Evolutionary conservation across 2,888 invertebrate species (phyloP), one percentile per base, ranked within the genome.

Genomic region (Tetramorium bicarinatum): DNA sequence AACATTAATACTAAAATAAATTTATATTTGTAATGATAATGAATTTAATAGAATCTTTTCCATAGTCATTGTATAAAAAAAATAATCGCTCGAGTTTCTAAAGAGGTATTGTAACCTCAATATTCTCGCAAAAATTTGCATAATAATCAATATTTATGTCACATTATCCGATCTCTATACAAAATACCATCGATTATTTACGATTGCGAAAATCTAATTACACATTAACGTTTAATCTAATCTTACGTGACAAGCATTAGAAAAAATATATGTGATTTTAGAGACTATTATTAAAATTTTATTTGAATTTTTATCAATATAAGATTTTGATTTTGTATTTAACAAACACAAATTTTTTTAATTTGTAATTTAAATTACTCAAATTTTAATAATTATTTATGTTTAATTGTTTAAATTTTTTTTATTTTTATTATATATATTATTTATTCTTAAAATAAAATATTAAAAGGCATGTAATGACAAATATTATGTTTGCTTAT

Each of bases 101-200:
- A 49, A 21, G 29, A 77, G n/a, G 25, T 21, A 18, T 11, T 56
- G 47, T 21, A 69, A 54, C 6, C 38, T 69, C 71, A 8, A 69
- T 56, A 69, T 34, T 7, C 15, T 44, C 34, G 15, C 2, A 29
- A 3, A 21, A 21, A 77, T 34, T 69, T 69, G 21, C n/a, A 69
- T 79, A 79, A 56, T 54, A 2, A 44, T 79, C 44, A 69, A 69
- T 79, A 69, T 79, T 79, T 69, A 69, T 9, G n/a, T 56, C 21
- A 4, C 29, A 41, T 79, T 79, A 34, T 0, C 29, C 1, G 15
- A 67, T 54, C 1, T 34, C 3, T 56, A 67, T 66, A 41, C n/a
- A n/a, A 69, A 56, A 34, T 29, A 34, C 0, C 9, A 13, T 41
- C 18, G 18, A 44, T 11, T 76, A 52, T 29, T 69, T 54, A 25